phyloP scores from a whole-genome alignment of 2,113 vertebrate genomes.

The Brachyistius frenatus region DNA sequence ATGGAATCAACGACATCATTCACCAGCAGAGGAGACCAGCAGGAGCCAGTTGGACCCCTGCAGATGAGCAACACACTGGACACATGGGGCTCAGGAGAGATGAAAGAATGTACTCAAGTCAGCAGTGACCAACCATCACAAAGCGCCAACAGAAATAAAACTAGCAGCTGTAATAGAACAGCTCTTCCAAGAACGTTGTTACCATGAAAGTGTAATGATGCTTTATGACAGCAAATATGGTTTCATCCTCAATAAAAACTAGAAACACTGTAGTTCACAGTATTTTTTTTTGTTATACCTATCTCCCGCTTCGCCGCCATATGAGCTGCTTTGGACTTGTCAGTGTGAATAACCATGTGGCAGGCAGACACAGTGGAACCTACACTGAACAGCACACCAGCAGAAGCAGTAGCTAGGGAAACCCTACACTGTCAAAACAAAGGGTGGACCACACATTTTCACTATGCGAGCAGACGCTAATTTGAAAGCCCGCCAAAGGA shows the following conservation, averaged over 20 bases:
- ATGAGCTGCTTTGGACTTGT: slow-evolving; percentile 30
- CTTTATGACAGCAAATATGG: slow-evolving; percentile 17
- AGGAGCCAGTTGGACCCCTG: slow-evolving; percentile 49
- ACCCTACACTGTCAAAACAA: slow-evolving; percentile 78
- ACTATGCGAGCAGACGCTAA: not conserved
- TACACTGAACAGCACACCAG: slow-evolving; percentile 36
- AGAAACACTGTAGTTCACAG: not conserved
- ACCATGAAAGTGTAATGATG: not conserved
- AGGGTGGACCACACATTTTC: slow-evolving; percentile 56
- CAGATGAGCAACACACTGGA: slow-evolving; percentile 52
- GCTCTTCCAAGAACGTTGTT: not conserved
- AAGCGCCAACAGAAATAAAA: slow-evolving; percentile 20
- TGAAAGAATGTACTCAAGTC: slow-evolving; percentile 43
- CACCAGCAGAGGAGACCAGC: slow-evolving; percentile 39
- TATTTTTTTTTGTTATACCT: slow-evolving; percentile 10
- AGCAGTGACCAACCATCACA: slow-evolving; percentile 26
- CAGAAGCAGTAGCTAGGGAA: slow-evolving; percentile 63
- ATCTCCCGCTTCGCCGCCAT: slow-evolving; percentile 8
- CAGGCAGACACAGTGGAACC: slow-evolving; percentile 36
- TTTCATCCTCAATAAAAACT: slow-evolving; percentile 33
- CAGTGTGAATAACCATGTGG: slow-evolving; percentile 56
- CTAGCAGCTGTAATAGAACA: not conserved
- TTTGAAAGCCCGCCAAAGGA: slow-evolving; percentile 52
- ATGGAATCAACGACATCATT: slow-evolving; percentile 61
- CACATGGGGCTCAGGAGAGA: slow-evolving; percentile 50